These are phyloP conservation scores for Cuculus canorus DNA, from an alignment of 2,797 vertebrate genomes.

Conservation along the genomic window DNA sequence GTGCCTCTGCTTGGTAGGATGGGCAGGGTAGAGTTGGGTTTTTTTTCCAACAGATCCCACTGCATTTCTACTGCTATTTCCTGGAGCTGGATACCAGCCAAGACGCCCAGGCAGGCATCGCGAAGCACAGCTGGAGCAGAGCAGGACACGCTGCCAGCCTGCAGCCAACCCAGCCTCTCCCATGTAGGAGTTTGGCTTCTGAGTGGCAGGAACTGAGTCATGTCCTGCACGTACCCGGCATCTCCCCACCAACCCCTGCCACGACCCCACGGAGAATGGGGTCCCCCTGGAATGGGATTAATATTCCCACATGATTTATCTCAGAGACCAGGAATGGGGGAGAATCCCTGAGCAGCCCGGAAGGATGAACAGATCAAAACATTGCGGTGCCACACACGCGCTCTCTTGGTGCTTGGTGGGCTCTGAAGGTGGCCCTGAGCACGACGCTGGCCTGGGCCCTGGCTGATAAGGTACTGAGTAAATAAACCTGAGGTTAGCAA, in stretches of 20 bases:
- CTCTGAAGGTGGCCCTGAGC: neutral
- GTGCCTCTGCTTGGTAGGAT: neutral
- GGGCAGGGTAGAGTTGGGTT: too few relatives aligned
- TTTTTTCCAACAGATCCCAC: neutral
- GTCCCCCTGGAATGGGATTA: fast-evolving
- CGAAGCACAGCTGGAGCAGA: neutral
- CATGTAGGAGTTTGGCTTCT: neutral
- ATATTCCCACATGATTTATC: neutral
- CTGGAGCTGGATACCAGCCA: neutral
- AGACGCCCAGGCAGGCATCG: neutral
- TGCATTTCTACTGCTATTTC: neutral
- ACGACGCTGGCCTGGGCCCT: neutral
- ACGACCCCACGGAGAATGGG: fast-evolving
- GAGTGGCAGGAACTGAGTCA: neutral
- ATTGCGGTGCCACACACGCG: neutral
- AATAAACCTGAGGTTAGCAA: neutral
- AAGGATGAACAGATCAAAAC: neutral
- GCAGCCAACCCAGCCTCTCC: neutral
- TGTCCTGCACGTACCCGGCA: conserved; percentile 4
- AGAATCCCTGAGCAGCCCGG: neutral
- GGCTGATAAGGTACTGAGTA: neutral
- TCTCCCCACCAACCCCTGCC: neutral
- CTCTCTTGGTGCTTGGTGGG: neutral
- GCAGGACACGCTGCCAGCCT: neutral
- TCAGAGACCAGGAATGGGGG: neutral